Percentiles rank a stretch among this genome's conserved stretches.
Conservation (phyloP, 2,888 invertebrate genomes). For the Cetonia aurata region DNA sequence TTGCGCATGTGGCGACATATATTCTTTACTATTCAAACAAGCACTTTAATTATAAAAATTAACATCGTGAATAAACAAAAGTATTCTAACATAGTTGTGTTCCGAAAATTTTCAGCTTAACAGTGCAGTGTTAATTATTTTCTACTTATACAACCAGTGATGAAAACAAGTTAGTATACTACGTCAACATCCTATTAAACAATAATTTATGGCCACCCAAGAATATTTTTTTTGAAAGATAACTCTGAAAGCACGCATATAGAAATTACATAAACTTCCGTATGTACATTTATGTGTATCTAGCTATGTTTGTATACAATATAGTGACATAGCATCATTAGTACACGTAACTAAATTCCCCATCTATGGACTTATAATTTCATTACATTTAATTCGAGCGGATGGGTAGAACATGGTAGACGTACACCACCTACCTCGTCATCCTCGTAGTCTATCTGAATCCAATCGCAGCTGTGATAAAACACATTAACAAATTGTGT, state of each 20-base stretch:
- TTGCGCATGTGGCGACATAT: too few species aligned
- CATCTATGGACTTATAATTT: conserved; percentile 62
- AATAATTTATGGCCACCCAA: too few species aligned
- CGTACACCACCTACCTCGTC: conserved; percentile 36
- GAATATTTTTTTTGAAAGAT: too few species aligned
- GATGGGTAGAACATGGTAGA: conserved; percentile 54
- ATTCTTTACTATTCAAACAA: too few species aligned
- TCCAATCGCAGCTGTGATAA: conserved; percentile 66
- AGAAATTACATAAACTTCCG: not conserved
- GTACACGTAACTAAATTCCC: conserved; percentile 43
- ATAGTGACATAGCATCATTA: conserved; percentile 24
- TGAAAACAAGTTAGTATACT: too few species aligned
- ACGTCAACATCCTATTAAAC: too few species aligned
- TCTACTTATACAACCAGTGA: too few species aligned
- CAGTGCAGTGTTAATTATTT: too few species aligned
- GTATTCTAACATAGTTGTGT: too few species aligned
- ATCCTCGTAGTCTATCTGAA: conserved; percentile 52
- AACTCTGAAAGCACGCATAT: not conserved
- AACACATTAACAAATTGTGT: conserved; percentile 69
- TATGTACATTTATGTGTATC: not conserved
- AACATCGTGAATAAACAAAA: too few species aligned
- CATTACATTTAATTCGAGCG: conserved; percentile 60
- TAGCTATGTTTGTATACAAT: conserved; percentile 1
- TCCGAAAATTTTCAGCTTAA: too few species aligned
- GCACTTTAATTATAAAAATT: too few species aligned